Evolutionary conservation across 2,113 vertebrate species (phyloP).

Genomic region (Pseudorectes ferrugineus): DNA sequence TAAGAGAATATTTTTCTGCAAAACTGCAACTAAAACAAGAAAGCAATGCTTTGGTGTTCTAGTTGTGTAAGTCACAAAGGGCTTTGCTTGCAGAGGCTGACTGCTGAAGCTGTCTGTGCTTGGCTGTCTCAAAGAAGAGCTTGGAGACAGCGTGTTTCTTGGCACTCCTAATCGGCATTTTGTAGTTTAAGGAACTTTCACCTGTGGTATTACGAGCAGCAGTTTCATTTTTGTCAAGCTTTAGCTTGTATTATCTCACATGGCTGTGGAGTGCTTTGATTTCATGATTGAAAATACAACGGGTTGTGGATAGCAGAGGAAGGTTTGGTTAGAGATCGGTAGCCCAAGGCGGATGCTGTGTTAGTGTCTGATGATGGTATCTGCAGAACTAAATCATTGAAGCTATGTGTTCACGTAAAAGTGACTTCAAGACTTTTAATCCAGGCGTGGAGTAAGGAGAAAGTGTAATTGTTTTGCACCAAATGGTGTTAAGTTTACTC

Average conservation of each 20-base stretch:
- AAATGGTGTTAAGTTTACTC: background rate
- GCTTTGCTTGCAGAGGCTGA: background rate
- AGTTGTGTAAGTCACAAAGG: background rate
- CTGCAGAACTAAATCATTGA: background rate
- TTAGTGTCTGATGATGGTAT: background rate
- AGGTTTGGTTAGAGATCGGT: background rate
- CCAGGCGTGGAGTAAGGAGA: background rate
- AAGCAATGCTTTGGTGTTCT: background rate
- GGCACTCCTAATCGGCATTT: background rate
- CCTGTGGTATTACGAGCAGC: background rate
- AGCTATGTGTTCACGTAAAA: background rate
- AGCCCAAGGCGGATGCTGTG: background rate
- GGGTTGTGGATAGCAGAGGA: background rate
- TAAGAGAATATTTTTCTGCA: background rate
- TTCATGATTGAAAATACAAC: background rate
- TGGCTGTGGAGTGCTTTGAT: background rate
- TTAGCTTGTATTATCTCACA: background rate
- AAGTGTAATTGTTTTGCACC: background rate
- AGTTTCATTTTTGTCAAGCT: background rate
- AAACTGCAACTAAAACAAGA: background rate
- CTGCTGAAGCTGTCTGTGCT: background rate
- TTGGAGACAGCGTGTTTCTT: background rate
- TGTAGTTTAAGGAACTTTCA: background rate
- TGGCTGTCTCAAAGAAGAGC: background rate
- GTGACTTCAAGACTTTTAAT: background rate